Base-by-base conservation (phyloP, 2,113 vertebrate species). In the Polyodon spathula region DNA sequence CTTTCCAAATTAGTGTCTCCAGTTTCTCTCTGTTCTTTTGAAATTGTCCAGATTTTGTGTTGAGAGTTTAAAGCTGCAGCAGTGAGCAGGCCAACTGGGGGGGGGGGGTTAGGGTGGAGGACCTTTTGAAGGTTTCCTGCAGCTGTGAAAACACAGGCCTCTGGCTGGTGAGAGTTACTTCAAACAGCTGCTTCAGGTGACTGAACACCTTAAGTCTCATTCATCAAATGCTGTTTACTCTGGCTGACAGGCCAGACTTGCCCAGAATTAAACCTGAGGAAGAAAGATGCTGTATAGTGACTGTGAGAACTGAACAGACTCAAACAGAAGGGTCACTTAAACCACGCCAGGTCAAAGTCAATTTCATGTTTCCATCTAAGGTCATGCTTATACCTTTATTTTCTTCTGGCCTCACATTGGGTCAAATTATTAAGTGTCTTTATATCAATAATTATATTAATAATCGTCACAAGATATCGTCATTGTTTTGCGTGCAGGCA, bases 131-230 rank as follows among this genome's bases (percentile, higher is more conserved):
- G 83, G 84, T 85, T 82, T 86, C 87, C 81, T 79, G 71, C 91
- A 95, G 91, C 90, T 97, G 91, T 89, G 80, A 92, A 90, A 93
- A 93, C 91, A 93, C 71, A 70, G 72, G 83, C 84, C 84, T 81
- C 78, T 71, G 84, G 85, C 83, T 84, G 85, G 84, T 76, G 57
- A 83, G 78, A 82, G 80, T 82, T 80, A 84, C 88, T 90, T 88
- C 78, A 85, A 89, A 86, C 85, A 80, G 87, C 73, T 84, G 88
- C 90, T 91, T 90, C 92, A 95, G 94, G 92, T 95, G 89, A 93
- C 87, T 90, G 89, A 90, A 83, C 90, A 96, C 92, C 90, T 95
- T 92, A 83, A 90, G 85, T 86, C 86, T 89, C 90, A 92, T 95
- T 93, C 83, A 91, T 91, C 92, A 93, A 89, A 78, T 64, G 80